Conservation (phyloP, 2,113 vertebrate genomes). For the Pterocles gutturalis region DNA sequence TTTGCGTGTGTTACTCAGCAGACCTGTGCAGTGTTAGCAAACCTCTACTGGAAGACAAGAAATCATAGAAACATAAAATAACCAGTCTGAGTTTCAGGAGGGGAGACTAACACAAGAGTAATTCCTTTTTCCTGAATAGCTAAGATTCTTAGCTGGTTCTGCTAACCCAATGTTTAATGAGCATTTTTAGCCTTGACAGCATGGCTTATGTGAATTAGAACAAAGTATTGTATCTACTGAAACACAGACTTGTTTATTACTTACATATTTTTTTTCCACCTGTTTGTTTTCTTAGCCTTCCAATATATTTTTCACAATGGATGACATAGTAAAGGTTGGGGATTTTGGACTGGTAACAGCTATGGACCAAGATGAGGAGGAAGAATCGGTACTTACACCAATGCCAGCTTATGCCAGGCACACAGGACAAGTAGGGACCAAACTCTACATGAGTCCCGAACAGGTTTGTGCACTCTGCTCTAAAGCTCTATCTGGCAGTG, state of each 20-base stretch:
- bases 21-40: background rate
- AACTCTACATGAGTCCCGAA: constrained; percentile 99
- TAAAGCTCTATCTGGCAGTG: background rate
- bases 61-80: background rate
- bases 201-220: background rate
- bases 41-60: background rate
- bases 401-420: constrained; percentile 93
- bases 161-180: background rate
- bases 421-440: constrained; percentile 98
- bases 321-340: constrained; percentile 96
- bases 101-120: background rate
- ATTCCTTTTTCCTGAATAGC: background rate
- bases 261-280: background rate
- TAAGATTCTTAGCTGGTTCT: background rate
- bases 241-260: background rate
- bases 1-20: background rate
- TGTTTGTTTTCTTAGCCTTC: constrained; percentile 85
- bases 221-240: background rate
- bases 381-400: constrained; percentile 85
- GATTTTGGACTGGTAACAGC: constrained; percentile 97
- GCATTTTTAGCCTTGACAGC: background rate
- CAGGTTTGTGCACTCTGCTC: constrained; percentile 83
- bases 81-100: background rate
- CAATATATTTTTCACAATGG: constrained; percentile 99
- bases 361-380: constrained; percentile 98